Evolutionary conservation across 2,113 vertebrate genomes (phyloP).

Genomic region (Leptodactylus fuscus): DNA sequence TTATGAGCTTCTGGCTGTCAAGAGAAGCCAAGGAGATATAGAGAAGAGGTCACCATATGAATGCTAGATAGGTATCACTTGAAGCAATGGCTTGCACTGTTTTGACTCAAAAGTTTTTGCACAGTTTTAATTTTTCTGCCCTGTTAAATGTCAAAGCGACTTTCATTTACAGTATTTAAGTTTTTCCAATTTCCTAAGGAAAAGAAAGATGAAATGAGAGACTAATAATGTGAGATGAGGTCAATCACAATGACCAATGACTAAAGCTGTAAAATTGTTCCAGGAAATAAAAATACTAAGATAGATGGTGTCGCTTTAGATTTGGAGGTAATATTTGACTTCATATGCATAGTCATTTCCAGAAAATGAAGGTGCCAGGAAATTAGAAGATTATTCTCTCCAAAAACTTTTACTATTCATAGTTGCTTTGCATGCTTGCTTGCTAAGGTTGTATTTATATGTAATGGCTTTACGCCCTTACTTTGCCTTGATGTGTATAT

Average conservation of each 20-base stretch:
- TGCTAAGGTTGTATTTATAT: no score
- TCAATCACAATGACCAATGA: not conserved
- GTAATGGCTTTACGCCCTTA: no score
- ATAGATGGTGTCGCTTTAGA: not conserved
- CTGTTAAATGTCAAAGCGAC: conserved; percentile 25
- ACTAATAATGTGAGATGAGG: conserved; percentile 13
- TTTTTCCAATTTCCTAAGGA: conserved; percentile 36
- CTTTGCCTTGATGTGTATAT: no score
- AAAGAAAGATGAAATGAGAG: not conserved
- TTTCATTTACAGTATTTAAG: conserved; percentile 36
- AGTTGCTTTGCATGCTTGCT: no score
- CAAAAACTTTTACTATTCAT: not conserved
- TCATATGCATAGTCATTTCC: not conserved
- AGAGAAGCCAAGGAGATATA: conserved; percentile 43
- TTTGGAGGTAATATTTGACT: not conserved
- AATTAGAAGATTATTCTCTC: not conserved
- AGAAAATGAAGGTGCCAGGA: not conserved
- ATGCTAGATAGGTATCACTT: conserved; percentile 35
- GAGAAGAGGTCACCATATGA: conserved; percentile 40
- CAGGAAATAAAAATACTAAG: not conserved
- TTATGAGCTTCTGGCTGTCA: conserved; percentile 39
- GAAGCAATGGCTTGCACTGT: not conserved
- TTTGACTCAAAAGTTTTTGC: conserved; percentile 4
- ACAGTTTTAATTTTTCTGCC: conserved; percentile 18
- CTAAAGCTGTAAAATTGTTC: not conserved